phyloP scores from a whole-genome alignment of 2,888 invertebrate genomes.

The Dolichopus griseipennis region DNA sequence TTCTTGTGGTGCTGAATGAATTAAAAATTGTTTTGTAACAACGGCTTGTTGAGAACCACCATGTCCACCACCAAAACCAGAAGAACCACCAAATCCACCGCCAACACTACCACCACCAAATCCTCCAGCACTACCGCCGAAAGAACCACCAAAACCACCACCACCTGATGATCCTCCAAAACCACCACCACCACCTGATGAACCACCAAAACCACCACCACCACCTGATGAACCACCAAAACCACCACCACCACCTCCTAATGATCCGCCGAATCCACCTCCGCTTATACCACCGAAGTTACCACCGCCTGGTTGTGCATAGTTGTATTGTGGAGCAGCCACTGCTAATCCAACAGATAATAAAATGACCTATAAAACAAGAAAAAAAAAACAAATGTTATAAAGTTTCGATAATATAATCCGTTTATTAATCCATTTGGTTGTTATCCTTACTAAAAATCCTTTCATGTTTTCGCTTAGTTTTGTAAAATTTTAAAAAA shows the following conservation, averaged over 20 bases:
- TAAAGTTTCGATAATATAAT: background rate
- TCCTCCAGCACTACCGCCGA: conserved; percentile 20
- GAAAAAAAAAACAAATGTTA: background rate
- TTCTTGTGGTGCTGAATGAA: conserved; percentile 43
- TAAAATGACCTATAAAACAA: background rate
- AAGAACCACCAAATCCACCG: conserved; percentile 18
- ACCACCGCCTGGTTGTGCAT: background rate
- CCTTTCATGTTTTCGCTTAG: background rate
- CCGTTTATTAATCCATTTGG: too few species aligned
- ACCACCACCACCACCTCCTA: conserved; percentile 12
- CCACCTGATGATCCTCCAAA: conserved; percentile 20
- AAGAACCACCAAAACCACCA: conserved; percentile 16
- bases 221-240: background rate
- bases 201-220: conserved; percentile 15
- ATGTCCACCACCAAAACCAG: conserved; percentile 14
- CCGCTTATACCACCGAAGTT: conserved; percentile 12
- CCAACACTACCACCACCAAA: conserved; percentile 17
- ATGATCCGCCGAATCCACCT: background rate
- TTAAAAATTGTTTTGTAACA: conserved; percentile 40
- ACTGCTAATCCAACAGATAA: background rate
- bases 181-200: conserved; percentile 9
- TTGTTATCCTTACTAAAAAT: background rate
- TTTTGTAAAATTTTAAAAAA: background rate
- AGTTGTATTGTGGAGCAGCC: conserved; percentile 9
- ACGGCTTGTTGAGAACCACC: conserved; percentile 18